phyloP scores from a whole-genome alignment of 1,140 invertebrate genomes.

The Carposina sasakii region DNA sequence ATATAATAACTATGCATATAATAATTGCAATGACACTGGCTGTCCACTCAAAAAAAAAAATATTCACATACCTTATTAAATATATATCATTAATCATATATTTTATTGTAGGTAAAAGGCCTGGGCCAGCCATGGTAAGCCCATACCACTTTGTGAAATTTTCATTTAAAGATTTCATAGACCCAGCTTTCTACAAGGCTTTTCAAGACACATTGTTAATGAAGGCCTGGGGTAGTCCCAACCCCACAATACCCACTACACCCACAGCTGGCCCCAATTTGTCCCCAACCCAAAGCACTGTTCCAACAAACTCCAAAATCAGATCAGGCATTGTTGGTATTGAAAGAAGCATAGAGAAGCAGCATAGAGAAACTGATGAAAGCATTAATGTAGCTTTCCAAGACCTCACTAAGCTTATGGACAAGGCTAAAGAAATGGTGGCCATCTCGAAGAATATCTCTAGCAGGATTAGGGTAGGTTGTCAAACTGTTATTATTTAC shows the following conservation, averaged over 20 bases:
- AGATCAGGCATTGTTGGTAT: conserved; percentile 96
- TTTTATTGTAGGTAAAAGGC: conserved; percentile 74
- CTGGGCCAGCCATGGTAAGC: conserved; percentile 84
- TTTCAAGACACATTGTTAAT: conserved; percentile 76
- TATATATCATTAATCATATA: background rate
- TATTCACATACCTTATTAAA: background rate
- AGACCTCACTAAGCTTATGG: conserved; percentile 95
- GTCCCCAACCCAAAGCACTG: conserved; percentile 33
- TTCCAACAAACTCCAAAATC: conserved; percentile 76
- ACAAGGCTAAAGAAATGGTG: conserved; percentile 98
- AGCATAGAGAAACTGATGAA: conserved; percentile 91
- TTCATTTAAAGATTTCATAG: conserved; percentile 90
- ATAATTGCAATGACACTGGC: too few relatives aligned
- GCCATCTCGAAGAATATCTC: conserved; percentile 93
- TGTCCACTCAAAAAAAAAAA: too few relatives aligned
- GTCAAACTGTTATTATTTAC: too few relatives aligned
- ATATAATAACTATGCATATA: too few relatives aligned
- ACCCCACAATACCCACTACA: conserved; percentile 34
- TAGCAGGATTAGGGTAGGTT: conserved; percentile 87
- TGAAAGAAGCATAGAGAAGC: conserved; percentile 91
- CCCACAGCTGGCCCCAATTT: conserved; percentile 26
- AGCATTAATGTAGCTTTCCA: conserved; percentile 95
- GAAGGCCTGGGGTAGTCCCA: conserved; percentile 76
- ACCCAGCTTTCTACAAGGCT: conserved; percentile 78
- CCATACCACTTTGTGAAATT: conserved; percentile 85